Evolutionary conservation across 2,888 invertebrate genomes (phyloP), one percentile per base, ranked within the genome.

Genomic region (Drosophila nr. perissopoda): DNA sequence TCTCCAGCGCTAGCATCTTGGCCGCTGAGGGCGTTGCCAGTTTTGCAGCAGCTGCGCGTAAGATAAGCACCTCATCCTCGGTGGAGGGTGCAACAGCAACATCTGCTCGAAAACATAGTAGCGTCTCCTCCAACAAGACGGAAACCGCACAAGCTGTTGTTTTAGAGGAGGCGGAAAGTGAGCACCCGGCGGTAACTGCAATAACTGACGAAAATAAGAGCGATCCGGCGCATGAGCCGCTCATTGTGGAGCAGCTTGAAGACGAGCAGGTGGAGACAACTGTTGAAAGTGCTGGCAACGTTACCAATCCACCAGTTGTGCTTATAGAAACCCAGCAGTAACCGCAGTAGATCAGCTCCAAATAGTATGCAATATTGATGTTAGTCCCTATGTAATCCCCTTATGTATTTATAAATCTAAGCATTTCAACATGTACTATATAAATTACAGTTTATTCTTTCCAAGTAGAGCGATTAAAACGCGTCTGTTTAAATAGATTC

Each of bases 1-100:
- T 98, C 70, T 97, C 97, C 13, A 97, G 97, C 2, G 96, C 96
- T 2, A 96, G 96, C 69, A 94, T 97, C 49, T 94, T 95, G 60
- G 94, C 94, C 29, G 94, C 92, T 5, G 91, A 92, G 52, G 85
- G 89, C 4, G 82, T 92, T 51, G 88, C 89, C 3, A 92, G 91
- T 38, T 92, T 92, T 67, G 90, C 91, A 42, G 90, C 86, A 4
- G 84, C 82, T 4, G 77, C 82, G 6, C 87, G 92, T 10, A 93
- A 92, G 78, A 78, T 86, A 0, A 93, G 92, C 67, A 85, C 83
- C 2, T 85, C 92, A 0, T 91, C 92, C 0, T 86, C 85, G 2
- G 71, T 72, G 7, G 85, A 87, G 0, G 69, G 86, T 13, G 42
- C 34, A 10, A 53, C 69, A 10, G 16, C 34, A 7, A 52, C 70